Evolutionary conservation across 2,113 vertebrate genomes (phyloP).

Genomic region (Epinephelus cyanopodus): DNA sequence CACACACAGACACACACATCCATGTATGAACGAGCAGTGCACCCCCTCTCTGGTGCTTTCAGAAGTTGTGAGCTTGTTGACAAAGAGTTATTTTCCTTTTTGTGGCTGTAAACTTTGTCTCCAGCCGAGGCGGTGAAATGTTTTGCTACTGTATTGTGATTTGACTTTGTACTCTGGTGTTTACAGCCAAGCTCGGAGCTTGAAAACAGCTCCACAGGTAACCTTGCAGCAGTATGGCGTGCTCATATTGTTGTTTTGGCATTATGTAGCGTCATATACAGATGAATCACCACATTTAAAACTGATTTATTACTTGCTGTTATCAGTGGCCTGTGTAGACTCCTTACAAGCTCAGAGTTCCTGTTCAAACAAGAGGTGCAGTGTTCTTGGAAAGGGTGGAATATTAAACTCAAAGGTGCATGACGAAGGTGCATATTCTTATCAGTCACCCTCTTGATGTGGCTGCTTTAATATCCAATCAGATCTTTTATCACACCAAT

Average conservation of each 20-base stretch:
- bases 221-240: constrained; percentile 12
- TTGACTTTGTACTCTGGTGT: constrained; percentile 31
- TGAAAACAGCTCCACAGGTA: constrained; percentile 25
- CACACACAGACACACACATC: constrained; percentile 12
- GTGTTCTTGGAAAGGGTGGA: background rate
- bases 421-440: background rate
- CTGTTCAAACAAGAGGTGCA: constrained; percentile 16
- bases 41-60: constrained; percentile 33
- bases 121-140: constrained; percentile 38
- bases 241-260: constrained; percentile 9
- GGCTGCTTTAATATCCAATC: background rate
- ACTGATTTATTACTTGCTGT: constrained; percentile 42
- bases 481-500: background rate
- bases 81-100: constrained; percentile 25
- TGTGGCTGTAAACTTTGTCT: constrained; percentile 39
- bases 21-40: constrained; percentile 12
- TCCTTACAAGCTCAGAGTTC: constrained; percentile 11
- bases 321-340: constrained; percentile 23
- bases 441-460: background rate
- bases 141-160: constrained; percentile 29
- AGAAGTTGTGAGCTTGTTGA: constrained; percentile 43
- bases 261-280: constrained; percentile 14
- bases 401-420: constrained; percentile 8
- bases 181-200: constrained; percentile 12
- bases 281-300: constrained; percentile 35